phyloP scores from a whole-genome alignment of 2,113 vertebrate genomes.

The Prochilodus magdalenae region DNA sequence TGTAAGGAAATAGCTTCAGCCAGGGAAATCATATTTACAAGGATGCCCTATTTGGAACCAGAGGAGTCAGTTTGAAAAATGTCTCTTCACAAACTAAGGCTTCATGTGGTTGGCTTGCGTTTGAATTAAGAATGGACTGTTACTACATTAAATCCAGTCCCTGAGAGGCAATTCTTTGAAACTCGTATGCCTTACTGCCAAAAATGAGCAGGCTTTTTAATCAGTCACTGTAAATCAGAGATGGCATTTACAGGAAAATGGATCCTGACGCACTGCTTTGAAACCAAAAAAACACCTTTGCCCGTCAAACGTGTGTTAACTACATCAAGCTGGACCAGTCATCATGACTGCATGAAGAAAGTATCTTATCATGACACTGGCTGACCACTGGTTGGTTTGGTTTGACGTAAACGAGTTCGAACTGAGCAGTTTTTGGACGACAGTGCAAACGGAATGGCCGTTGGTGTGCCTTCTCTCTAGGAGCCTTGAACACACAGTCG shows the following conservation, averaged over 20 bases:
- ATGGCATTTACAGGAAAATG: slow-evolving; percentile 20
- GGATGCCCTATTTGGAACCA: not conserved
- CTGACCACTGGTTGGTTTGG: not conserved
- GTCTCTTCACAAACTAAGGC: too few species aligned
- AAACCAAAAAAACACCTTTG: not conserved
- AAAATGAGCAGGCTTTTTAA: slow-evolving; percentile 5
- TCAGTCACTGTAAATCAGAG: slow-evolving; percentile 23
- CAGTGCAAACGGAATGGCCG: slow-evolving; percentile 11
- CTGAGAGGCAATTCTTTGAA: not conserved
- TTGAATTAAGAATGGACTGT: not conserved
- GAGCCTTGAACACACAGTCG: slow-evolving; percentile 6
- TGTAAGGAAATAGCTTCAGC: not conserved
- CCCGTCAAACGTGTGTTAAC: slow-evolving; percentile 20
- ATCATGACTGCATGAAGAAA: not conserved
- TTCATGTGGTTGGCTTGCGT: not conserved
- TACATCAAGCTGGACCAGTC: not conserved
- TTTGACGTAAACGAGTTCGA: slow-evolving; percentile 27
- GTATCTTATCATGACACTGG: slow-evolving; percentile 15
- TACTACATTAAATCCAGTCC: not conserved
- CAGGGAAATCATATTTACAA: slow-evolving; percentile 19
- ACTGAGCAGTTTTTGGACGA: not conserved
- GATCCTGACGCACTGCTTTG: slow-evolving; percentile 10
- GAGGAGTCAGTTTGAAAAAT: not conserved
- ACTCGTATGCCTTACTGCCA: not conserved
- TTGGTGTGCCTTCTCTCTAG: not conserved